Conservation (phyloP, 1,140 invertebrate genomes). For the Rhopalosiphum padi region DNA sequence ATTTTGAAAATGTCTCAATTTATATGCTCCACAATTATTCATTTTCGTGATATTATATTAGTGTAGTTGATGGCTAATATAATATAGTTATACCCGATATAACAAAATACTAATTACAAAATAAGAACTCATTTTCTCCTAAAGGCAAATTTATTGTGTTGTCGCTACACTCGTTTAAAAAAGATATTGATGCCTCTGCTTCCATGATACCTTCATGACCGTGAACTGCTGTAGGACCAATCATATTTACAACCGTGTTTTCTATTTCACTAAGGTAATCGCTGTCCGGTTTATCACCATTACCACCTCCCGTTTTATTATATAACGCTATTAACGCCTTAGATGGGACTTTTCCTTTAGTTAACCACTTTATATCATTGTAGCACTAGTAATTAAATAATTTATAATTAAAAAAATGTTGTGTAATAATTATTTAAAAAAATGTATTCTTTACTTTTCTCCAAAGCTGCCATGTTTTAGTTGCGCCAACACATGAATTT, state of each 20-base stretch:
- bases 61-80: too few relatives aligned
- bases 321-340: not conserved
- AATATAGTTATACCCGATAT: too few relatives aligned
- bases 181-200: not conserved
- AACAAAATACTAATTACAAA: too few relatives aligned
- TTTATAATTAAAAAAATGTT: not conserved
- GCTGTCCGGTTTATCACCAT: not conserved
- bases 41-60: too few relatives aligned
- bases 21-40: too few relatives aligned
- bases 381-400: not conserved
- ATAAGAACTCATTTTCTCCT: not conserved
- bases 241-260: not conserved
- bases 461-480: not conserved
- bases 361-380: not conserved
- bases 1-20: too few relatives aligned
- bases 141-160: not conserved
- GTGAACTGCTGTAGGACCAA: not conserved
- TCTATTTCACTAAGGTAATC: not conserved
- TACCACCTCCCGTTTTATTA: not conserved
- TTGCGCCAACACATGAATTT: too few relatives aligned
- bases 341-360: not conserved
- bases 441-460: not conserved
- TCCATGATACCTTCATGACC: not conserved
- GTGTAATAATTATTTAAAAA: too few relatives aligned
- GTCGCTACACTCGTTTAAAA: not conserved